Evolutionary conservation across 2,113 vertebrate species (phyloP).

Genomic region (Monarcha castaneiventris): DNA sequence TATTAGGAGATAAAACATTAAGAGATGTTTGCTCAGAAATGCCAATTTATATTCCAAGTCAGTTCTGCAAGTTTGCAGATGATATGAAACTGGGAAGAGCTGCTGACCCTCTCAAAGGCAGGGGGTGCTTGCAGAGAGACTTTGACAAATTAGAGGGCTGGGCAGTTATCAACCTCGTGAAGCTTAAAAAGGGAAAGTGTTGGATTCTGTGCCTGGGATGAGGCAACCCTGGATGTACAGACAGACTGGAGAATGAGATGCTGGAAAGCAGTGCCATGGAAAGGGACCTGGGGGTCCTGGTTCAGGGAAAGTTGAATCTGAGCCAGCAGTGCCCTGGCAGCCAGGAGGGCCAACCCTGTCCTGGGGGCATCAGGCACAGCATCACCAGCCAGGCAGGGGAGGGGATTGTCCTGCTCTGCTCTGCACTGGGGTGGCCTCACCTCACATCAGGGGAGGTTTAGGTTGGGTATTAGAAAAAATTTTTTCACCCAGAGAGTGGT

Average conservation of each 20-base stretch:
- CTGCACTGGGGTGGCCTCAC: background rate
- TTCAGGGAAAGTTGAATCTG: background rate
- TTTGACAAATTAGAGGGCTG: background rate
- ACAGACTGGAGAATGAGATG: background rate
- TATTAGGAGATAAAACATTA: background rate
- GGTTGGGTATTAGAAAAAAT: background rate
- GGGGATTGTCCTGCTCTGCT: background rate
- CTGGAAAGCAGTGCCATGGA: background rate
- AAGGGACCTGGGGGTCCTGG: background rate
- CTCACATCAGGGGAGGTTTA: background rate
- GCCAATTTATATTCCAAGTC: background rate
- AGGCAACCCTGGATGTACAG: background rate
- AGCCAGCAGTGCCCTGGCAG: background rate
- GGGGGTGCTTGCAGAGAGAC: background rate
- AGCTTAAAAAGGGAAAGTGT: background rate
- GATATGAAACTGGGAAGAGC: background rate
- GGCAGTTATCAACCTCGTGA: background rate
- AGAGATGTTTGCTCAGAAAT: background rate
- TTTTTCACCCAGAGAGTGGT: background rate
- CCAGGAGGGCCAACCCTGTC: rapidly evolving
- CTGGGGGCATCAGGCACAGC: background rate
- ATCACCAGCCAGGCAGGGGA: rapidly evolving
- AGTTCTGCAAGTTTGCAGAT: background rate
- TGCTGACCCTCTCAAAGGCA: background rate
- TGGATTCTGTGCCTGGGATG: background rate